Base-by-base conservation (phyloP, 2,113 vertebrate genomes). In the Butorides virescens region DNA sequence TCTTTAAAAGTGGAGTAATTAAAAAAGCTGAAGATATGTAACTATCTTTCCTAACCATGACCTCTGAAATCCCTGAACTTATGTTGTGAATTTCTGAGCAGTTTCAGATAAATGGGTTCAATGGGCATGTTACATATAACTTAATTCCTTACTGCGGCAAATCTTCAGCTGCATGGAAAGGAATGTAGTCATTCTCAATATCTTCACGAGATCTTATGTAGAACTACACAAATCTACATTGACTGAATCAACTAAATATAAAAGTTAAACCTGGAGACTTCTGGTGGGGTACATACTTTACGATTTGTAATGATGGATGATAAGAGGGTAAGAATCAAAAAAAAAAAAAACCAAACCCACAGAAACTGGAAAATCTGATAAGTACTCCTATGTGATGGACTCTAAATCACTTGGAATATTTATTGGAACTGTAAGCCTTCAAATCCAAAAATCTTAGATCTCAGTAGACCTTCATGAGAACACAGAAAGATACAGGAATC, bases 1-100 rank as follows among this genome's bases (percentile, higher is more conserved):
- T 62, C 46, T 65, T 76, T 63, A 72, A 92, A 95, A 67, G 36
- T 44, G 29, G 42, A 88, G 13, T 62, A 94, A 96, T 96, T 97
- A 93, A 93, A 58, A 77, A 82, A 83, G 50, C 11, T 76, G 76
- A 68, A 67, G 56, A 55, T 53, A 81, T 39, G 39, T 68, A 92
- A 61, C 56, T 93, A 34, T 49, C 53, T 91, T 91, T 95, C 58
- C 73, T 95, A 68, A 72, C 90, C 68, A 61, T 80, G 81, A 93
- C 68, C 86, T 72, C 72, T 44, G 62, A 65, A 97, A 93, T 92
- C 75, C 81, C 81, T 68, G 34, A 94, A 63, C 72, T 79, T 30
- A 59, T 7, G 9, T 30, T 71, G 22, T 70, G 47, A 86, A 88
- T 90, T 91, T 93, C 79, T 86, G 47, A 96, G 27, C 9, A 70